Percentiles rank a stretch among this genome's conserved stretches.
These are phyloP conservation scores for Pomatorhinus ruficollis DNA, from an alignment of 2,113 vertebrate genomes.

Conservation along the genomic window DNA sequence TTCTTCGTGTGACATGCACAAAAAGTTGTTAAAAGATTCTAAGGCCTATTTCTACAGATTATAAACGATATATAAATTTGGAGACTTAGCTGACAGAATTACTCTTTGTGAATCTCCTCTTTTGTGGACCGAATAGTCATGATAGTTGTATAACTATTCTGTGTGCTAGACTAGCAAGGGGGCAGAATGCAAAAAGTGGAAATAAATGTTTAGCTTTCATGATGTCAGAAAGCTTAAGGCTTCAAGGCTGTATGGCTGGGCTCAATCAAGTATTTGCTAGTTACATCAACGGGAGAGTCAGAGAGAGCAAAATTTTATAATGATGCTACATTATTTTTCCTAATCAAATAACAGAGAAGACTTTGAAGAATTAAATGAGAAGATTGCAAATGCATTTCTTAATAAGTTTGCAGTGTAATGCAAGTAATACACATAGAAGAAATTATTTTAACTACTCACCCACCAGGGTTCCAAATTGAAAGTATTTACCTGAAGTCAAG, in stretches of 20 bases:
- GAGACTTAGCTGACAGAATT: background rate
- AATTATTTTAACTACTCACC: background rate
- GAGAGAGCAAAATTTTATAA: background rate
- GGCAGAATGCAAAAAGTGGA: background rate
- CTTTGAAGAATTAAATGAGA: background rate
- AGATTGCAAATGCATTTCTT: background rate
- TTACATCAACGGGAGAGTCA: background rate
- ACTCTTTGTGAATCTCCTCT: background rate
- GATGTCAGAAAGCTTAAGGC: background rate
- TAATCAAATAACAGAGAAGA: background rate
- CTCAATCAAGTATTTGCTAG: background rate
- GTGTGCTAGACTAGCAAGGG: background rate
- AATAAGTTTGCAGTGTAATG: background rate
- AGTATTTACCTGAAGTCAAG: background rate
- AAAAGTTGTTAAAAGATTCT: background rate
- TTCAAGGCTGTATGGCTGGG: background rate
- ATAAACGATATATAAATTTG: background rate
- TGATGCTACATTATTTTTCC: background rate
- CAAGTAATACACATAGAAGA: background rate
- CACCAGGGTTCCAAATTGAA: background rate
- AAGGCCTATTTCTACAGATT: background rate
- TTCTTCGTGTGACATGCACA: background rate
- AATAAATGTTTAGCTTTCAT: background rate
- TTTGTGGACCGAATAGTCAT: background rate
- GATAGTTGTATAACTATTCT: background rate